Percentiles rank a stretch among this genome's conserved stretches.
Conservation (phyloP, 2,888 invertebrate genomes). For the Gisinianus flammeolus region DNA sequence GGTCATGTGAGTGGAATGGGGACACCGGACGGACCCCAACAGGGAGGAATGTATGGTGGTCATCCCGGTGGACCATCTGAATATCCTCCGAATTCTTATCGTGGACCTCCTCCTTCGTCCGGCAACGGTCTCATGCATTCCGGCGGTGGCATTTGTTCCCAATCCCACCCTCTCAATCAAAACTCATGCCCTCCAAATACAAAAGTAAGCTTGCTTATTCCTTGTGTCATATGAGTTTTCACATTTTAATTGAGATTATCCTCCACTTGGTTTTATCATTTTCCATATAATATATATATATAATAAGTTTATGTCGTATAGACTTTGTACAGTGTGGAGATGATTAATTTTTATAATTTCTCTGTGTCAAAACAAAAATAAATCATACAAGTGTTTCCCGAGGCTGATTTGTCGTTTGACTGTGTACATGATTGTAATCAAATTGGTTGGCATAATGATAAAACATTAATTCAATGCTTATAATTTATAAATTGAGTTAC, state of each 20-base stretch:
- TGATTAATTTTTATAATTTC: no score
- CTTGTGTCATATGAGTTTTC: no score
- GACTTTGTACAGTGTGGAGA: no score
- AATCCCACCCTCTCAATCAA: conserved; percentile 58
- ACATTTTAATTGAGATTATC: neutral
- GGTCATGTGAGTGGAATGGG: conserved; percentile 57
- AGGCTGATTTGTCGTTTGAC: no score
- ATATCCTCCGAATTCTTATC: conserved; percentile 37
- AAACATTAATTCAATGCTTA: no score
- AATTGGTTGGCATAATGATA: no score
- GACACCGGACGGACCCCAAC: conserved; percentile 50
- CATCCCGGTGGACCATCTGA: conserved; percentile 46
- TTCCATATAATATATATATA: no score
- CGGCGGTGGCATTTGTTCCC: conserved; percentile 57
- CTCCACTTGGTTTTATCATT: neutral
- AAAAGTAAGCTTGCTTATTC: conserved; percentile 46
- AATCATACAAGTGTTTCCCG: no score
- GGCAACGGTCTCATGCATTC: conserved; percentile 53
- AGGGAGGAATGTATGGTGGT: conserved; percentile 49
- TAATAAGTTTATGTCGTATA: no score
- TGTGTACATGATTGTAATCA: no score
- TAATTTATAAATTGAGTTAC: no score
- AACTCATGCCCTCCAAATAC: conserved; percentile 55
- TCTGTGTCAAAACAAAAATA: no score
- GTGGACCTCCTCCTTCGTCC: conserved; percentile 45